phyloP scores from a whole-genome alignment of 2,888 invertebrate genomes.

The Dicyrtoma fusca region DNA sequence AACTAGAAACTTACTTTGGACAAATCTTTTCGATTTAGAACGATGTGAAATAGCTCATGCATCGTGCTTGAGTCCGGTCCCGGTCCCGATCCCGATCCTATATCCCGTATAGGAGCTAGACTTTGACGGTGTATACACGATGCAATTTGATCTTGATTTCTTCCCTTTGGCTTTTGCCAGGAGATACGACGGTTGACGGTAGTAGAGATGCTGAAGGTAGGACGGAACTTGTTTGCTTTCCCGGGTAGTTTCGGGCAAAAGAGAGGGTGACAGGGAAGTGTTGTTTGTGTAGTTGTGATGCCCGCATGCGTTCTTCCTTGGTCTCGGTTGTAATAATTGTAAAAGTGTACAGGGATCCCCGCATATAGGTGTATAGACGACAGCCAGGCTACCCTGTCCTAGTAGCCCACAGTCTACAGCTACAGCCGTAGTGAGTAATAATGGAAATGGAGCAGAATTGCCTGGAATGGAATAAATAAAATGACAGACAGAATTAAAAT shows the following conservation, averaged over 20 bases:
- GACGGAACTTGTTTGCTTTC: too few species aligned
- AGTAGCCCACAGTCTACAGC: too few species aligned
- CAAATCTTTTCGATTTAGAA: constrained; percentile 84
- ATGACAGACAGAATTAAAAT: too few species aligned
- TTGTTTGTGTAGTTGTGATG: not conserved
- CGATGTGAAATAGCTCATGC: constrained; percentile 90
- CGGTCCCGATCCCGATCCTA: not conserved
- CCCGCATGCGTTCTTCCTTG: constrained; percentile 30
- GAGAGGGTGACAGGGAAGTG: not conserved
- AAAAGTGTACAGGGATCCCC: too few species aligned
- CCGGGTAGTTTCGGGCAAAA: constrained; percentile 12
- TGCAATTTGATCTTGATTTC: not conserved
- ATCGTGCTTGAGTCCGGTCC: constrained; percentile 63
- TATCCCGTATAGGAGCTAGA: not conserved
- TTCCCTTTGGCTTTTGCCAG: too few species aligned
- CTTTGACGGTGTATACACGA: not conserved
- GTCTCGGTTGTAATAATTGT: too few species aligned
- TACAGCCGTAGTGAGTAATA: too few species aligned
- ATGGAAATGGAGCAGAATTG: too few species aligned
- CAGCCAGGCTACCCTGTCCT: not conserved
- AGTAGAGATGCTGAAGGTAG: too few species aligned
- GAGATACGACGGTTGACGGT: too few species aligned
- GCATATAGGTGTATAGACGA: not conserved
- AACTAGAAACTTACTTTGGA: constrained; percentile 64
- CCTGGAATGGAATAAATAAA: too few species aligned